These are phyloP conservation scores for Pollenia amentaria DNA, from an alignment of 2,888 invertebrate genomes.

Conservation along the genomic window DNA sequence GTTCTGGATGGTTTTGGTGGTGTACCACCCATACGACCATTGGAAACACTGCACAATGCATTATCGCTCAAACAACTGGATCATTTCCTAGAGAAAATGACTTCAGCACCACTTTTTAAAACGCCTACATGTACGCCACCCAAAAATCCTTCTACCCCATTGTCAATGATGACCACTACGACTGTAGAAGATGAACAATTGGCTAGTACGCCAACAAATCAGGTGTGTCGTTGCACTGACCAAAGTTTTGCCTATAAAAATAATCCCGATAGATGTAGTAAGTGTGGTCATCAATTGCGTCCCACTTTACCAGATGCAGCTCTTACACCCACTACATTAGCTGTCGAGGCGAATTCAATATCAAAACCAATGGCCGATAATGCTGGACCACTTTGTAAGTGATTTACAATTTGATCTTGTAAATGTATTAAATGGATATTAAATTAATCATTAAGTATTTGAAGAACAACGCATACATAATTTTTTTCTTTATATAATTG, in stretches of 20 bases:
- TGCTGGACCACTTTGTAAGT: slow-evolving; percentile 69
- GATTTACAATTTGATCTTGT: slow-evolving; percentile 54
- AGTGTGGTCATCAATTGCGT: slow-evolving; percentile 59
- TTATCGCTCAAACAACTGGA: slow-evolving; percentile 96
- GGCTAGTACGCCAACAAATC: slow-evolving; percentile 64
- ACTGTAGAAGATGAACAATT: slow-evolving; percentile 59
- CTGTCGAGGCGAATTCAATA: slow-evolving; percentile 11
- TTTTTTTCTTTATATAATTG: slow-evolving; percentile 41
- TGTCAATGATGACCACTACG: slow-evolving; percentile 72
- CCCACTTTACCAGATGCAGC: neutral
- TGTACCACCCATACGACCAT: slow-evolving; percentile 97
- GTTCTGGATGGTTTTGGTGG: slow-evolving; percentile 94
- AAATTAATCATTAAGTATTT: slow-evolving; percentile 21
- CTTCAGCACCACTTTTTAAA: slow-evolving; percentile 89
- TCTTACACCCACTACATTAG: slow-evolving; percentile 13
- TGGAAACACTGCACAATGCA: slow-evolving; percentile 99
- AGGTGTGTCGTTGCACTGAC: slow-evolving; percentile 64
- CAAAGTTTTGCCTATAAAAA: slow-evolving; percentile 46
- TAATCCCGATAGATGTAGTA: slow-evolving; percentile 44
- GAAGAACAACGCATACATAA: neutral
- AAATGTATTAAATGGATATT: slow-evolving; percentile 37
- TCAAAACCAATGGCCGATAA: slow-evolving; percentile 42
- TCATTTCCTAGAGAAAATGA: slow-evolving; percentile 94
- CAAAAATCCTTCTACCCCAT: slow-evolving; percentile 87
- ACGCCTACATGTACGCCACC: slow-evolving; percentile 91